These are phyloP conservation scores for Drosophila auraria DNA, from an alignment of 1,140 invertebrate genomes.

Conservation along the genomic window DNA sequence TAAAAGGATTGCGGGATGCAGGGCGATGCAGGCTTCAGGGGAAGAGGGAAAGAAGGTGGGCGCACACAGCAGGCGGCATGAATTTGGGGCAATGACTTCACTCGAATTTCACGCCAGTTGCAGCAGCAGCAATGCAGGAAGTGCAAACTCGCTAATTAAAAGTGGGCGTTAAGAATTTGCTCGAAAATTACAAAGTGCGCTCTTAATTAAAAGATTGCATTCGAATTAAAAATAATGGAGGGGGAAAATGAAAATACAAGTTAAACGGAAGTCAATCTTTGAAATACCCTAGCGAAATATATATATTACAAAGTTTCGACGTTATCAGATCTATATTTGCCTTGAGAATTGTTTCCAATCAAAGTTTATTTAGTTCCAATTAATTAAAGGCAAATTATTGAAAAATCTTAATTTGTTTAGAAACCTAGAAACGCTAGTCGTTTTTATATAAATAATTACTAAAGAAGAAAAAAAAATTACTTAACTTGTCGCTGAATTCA, in stretches of 20 bases:
- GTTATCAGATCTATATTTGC: slow-evolving; percentile 1
- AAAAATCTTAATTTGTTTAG: background rate
- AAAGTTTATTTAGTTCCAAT: background rate
- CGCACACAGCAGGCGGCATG: slow-evolving; percentile 33
- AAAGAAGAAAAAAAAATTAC: too few relatives aligned
- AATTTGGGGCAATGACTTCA: slow-evolving; percentile 63
- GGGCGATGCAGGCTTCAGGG: background rate
- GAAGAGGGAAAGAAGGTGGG: background rate
- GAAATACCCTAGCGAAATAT: slow-evolving; percentile 5
- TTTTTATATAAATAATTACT: too few relatives aligned
- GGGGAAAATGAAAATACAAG: slow-evolving; percentile 9
- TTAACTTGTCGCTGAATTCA: background rate
- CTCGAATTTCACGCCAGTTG: slow-evolving; percentile 21
- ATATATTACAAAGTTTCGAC: background rate
- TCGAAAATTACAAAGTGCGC: slow-evolving; percentile 38
- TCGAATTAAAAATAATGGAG: slow-evolving; percentile 41
- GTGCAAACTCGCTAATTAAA: slow-evolving; percentile 38
- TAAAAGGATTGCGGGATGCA: slow-evolving; percentile 8
- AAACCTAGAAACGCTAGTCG: too few relatives aligned
- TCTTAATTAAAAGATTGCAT: slow-evolving; percentile 63
- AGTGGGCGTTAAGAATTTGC: slow-evolving; percentile 30
- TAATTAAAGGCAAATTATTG: too few relatives aligned
- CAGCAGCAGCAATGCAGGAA: slow-evolving; percentile 24
- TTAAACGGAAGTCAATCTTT: slow-evolving; percentile 8
- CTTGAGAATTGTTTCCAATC: background rate